Evolutionary conservation across 1,140 invertebrate genomes (phyloP).

Genomic region (Thrips palmi): DNA sequence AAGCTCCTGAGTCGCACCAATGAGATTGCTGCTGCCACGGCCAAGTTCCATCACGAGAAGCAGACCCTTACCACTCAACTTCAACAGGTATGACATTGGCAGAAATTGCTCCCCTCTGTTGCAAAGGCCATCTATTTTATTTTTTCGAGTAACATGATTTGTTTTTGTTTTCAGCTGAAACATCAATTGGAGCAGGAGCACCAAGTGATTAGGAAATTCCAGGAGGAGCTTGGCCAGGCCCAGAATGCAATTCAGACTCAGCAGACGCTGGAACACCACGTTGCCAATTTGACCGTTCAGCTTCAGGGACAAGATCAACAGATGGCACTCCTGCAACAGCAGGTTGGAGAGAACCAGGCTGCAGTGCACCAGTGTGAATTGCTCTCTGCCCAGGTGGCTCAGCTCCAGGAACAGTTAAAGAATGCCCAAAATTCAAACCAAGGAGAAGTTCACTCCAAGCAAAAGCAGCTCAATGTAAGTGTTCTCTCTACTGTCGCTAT

Average conservation of each 20-base stretch:
- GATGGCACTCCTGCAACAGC: constrained; percentile 27
- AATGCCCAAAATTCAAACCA: too few species aligned
- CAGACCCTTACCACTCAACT: constrained; percentile 26
- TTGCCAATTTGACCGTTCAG: constrained; percentile 22
- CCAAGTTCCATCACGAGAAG: constrained; percentile 38
- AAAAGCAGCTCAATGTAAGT: too few species aligned
- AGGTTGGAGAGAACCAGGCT: constrained; percentile 28
- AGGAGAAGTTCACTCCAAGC: too few species aligned
- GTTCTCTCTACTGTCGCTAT: too few species aligned
- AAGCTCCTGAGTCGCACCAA: constrained; percentile 25
- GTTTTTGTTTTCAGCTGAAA: constrained; percentile 26
- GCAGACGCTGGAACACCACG: constrained; percentile 31
- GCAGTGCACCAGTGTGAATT: constrained; percentile 9
- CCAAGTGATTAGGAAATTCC: constrained; percentile 28
- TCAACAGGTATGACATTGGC: constrained; percentile 20
- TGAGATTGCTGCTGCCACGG: constrained; percentile 36
- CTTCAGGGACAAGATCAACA: constrained; percentile 13
- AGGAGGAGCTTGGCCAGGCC: constrained; percentile 31
- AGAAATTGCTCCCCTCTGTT: too few species aligned
- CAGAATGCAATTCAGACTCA: constrained; percentile 30
- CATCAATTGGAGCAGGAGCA: constrained; percentile 36
- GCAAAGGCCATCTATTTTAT: neutral
- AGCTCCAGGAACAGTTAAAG: constrained; percentile 25
- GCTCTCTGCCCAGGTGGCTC: constrained; percentile 9
- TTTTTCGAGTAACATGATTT: neutral